Conservation (phyloP, 2,888 invertebrate species). For the Keiferia lycopersicella region DNA sequence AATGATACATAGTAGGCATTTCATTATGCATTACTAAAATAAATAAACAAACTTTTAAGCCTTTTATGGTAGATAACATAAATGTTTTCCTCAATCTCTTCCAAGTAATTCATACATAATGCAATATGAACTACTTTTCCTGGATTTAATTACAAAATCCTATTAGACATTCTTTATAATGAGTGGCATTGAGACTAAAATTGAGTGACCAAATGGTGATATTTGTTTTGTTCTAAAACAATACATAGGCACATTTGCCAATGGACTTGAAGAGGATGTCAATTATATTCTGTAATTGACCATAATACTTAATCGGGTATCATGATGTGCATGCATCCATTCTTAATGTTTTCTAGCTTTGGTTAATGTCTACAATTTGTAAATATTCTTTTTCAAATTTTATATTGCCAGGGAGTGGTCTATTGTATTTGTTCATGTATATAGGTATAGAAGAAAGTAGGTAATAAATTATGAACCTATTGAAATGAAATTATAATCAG, state of each 20-base stretch:
- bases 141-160: not conserved
- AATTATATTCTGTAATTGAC: conserved; percentile 40
- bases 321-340: conserved; percentile 29
- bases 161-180: not conserved
- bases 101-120: not conserved
- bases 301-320: conserved; percentile 31
- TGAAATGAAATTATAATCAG: no score
- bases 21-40: not conserved
- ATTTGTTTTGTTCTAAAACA: conserved; percentile 31
- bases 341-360: conserved; percentile 29
- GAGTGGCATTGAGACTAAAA: conserved; percentile 7
- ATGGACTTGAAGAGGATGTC: conserved; percentile 37
- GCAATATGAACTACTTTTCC: not conserved
- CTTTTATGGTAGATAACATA: not conserved
- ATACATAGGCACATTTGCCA: conserved; percentile 27
- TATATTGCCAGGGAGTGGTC: no score
- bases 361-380: no score
- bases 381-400: no score
- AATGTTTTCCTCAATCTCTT: not conserved
- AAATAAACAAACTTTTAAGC: not conserved
- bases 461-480: no score
- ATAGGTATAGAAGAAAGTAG: no score
- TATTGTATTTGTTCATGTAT: no score
- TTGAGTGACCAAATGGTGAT: not conserved
- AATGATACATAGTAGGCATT: no score